Base-by-base conservation (phyloP, 2,113 vertebrate genomes). In the Pelecanoides urinatrix region DNA sequence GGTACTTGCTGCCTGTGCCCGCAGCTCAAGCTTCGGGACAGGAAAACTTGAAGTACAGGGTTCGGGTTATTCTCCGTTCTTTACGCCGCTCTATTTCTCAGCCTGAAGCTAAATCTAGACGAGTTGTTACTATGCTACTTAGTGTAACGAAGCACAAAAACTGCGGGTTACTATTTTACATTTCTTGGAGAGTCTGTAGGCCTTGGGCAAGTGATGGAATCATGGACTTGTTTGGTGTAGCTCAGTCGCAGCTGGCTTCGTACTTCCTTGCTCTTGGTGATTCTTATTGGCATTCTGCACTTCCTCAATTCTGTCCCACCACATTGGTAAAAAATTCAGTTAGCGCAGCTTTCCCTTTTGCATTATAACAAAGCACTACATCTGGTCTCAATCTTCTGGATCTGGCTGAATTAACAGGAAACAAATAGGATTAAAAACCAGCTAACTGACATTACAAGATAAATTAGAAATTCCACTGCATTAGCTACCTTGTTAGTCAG, bases 81-180 rank as follows among this genome's bases (percentile, higher is more conserved):
- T 9, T 11, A 2, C 52, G 29, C 52, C 2, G 9, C 52, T 30
- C 52, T 9, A 1, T 53, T 26, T 11, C 44, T 29, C 34, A 13
- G 73, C 18, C 44, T 22, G 36, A 17, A 22, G 66, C 14, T 5
- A 11, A 23, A 10, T 22, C 34, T 4, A 8, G 30, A 6, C 3
- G 9, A 4, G 29, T 2, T 2, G 30, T 5, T 11, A 1, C 38
- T 3, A 13, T 16, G 18, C 30, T 6, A 3, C 61, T 16, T 7
- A 7, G 26, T 5, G 42, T 4, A 26, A 16, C 16, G 4, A 5
- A 11, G n/a, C 52, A 7, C 4, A 15, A 4, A 6, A 2, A 5
- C 16, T 13, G 20, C 29, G 0, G 20, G 29, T 9, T 9, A 1
- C 9, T 15, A 1, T 15, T 11, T 3, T 2, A 2, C 1, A 1